Conservation (phyloP, 2,113 vertebrate species). For the Oryzias celebensis region DNA sequence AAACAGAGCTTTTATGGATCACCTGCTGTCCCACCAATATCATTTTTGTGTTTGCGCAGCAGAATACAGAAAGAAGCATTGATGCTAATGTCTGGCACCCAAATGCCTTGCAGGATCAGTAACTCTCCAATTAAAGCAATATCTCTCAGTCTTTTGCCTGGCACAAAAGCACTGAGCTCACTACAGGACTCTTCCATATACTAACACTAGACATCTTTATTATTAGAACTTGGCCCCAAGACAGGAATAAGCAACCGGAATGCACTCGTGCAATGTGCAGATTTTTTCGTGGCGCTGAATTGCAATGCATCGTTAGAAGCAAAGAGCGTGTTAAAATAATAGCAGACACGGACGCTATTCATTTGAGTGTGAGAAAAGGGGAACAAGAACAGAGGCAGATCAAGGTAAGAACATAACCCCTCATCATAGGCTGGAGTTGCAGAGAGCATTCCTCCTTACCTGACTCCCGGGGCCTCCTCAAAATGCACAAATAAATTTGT, state of each 20-base stretch:
- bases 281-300: slow-evolving; percentile 61
- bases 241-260: slow-evolving; percentile 61
- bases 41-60: slow-evolving; percentile 82
- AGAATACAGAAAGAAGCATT: slow-evolving; percentile 73
- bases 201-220: slow-evolving; percentile 54
- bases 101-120: slow-evolving; percentile 79
- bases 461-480: slow-evolving; percentile 54
- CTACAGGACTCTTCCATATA: slow-evolving; percentile 55
- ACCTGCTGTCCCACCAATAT: slow-evolving; percentile 83
- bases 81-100: slow-evolving; percentile 76
- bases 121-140: slow-evolving; percentile 79
- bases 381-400: slow-evolving; percentile 55
- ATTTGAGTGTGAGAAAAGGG: slow-evolving; percentile 51
- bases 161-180: slow-evolving; percentile 53
- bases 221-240: slow-evolving; percentile 47
- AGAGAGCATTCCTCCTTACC: slow-evolving; percentile 40
- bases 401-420: slow-evolving; percentile 49
- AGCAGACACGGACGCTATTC: slow-evolving; percentile 31
- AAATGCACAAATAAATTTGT: slow-evolving; percentile 76
- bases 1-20: slow-evolving; percentile 83
- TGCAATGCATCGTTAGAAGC: slow-evolving; percentile 39
- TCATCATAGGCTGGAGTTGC: slow-evolving; percentile 52
- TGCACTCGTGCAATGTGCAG: slow-evolving; percentile 44
- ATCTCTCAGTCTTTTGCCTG: slow-evolving; percentile 70
- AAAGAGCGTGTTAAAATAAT: slow-evolving; percentile 43